phyloP scores from a whole-genome alignment of 2,888 invertebrate species.

The Malthinus seriepunctatus region DNA sequence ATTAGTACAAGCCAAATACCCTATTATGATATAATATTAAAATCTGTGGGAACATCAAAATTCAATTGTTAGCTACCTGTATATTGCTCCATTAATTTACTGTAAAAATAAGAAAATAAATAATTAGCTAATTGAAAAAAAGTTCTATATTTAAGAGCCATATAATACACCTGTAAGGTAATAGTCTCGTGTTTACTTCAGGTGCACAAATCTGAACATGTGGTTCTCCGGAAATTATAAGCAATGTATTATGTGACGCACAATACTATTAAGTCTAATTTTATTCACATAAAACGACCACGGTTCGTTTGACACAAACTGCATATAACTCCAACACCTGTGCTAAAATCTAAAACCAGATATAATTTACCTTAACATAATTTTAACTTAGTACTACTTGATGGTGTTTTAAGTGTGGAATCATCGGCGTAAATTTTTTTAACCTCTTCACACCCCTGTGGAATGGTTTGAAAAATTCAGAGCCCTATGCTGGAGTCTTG shows the following conservation, averaged over 20 bases:
- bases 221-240: constrained; percentile 38
- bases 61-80: constrained; percentile 13
- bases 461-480: no score
- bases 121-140: not conserved
- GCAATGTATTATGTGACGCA: constrained; percentile 27
- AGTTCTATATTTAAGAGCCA: not conserved
- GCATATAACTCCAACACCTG: constrained; percentile 27
- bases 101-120: not conserved
- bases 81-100: not conserved
- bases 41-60: constrained; percentile 31
- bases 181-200: constrained; percentile 26
- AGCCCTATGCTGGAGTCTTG: no score
- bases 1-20: constrained; percentile 22
- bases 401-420: not conserved
- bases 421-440: not conserved
- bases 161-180: constrained; percentile 22
- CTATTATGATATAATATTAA: constrained; percentile 24
- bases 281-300: constrained; percentile 34
- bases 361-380: constrained; percentile 22
- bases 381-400: constrained; percentile 12
- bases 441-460: not conserved
- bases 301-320: constrained; percentile 25
- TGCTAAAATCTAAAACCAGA: constrained; percentile 23
- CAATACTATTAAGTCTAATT: constrained; percentile 34
- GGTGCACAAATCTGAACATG: constrained; percentile 40